Base-by-base conservation (phyloP, 1,140 invertebrate genomes). In the Nixonia krombeini region DNA sequence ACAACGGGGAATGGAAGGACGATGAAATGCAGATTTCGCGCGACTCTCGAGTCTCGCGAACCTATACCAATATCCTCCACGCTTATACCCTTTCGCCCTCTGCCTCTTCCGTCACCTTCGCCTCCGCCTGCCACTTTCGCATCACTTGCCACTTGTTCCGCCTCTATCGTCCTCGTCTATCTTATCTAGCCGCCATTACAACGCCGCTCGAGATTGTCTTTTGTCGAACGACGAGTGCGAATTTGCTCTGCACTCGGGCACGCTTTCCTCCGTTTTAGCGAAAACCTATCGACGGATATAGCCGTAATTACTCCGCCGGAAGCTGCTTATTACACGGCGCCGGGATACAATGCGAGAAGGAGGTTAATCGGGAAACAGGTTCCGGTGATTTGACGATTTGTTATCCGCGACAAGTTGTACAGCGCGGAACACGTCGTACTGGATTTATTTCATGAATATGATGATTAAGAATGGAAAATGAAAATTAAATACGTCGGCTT, bases 21-120 rank as follows among this genome's bases (percentile, higher is more conserved):
- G 68, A 72, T 81, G 76, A 83, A 85, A 85, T 84, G 82, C 80
- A 85, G 82, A 85, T 85, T 85, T 78, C 71, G 51, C 67, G 72
- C 66, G 73, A 75, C 69, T 78, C 76, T 77, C 72, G 64, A 74
- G 73, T 56, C 74, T 73, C 63, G 68, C 70, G 73, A 77, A 62
- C 70, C 57, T 68, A 46, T 47, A 69, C 55, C 47, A 41, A 53
- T 33, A 12, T 44, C 49, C 21, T 35, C 33, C 12, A 35, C n/a
- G 12, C n/a, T n/a, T 2, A 35, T 50, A 62, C 72, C 52, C 42
- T 49, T 46, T 57, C 53, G 16, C 44, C 15, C 40, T 51, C 46
- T 64, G 63, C 44, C 62, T 63, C 51, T 71, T 56, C 38, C 45
- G 18, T 53, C 50, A 37, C 40, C 42, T 69, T 52, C 64, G 46